These are phyloP conservation scores for Phrynocephalus guinanensis DNA, from an alignment of 2,797 vertebrate species.

Conservation along the genomic window DNA sequence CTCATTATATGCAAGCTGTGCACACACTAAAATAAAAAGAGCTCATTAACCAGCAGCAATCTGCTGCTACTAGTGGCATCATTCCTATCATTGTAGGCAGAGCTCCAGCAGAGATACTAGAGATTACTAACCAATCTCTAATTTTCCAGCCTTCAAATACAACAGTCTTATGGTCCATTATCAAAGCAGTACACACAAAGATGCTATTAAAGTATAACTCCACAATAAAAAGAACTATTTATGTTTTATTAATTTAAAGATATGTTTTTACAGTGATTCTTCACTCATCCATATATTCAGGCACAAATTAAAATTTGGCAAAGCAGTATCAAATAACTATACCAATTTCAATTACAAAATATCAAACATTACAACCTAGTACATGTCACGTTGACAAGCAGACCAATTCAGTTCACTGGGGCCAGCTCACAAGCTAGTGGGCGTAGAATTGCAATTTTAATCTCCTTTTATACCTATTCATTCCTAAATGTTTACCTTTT, in stretches of 20 bases:
- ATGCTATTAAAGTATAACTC: background rate
- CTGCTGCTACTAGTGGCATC: too few relatives aligned
- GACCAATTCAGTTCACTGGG: background rate
- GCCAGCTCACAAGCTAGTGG: background rate
- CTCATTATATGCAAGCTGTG: too few relatives aligned
- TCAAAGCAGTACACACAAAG: background rate
- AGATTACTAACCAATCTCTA: background rate
- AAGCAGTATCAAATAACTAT: background rate
- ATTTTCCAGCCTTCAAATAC: background rate
- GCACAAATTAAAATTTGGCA: background rate
- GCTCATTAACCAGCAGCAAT: too few relatives aligned
- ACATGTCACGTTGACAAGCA: background rate
- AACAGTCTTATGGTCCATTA: background rate
- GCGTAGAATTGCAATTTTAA: background rate
- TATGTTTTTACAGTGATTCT: background rate
- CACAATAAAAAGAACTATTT: constrained; percentile 17
- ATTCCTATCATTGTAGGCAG: background rate
- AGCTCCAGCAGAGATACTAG: background rate
- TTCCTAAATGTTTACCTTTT: background rate
- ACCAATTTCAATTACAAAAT: background rate
- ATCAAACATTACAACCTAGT: background rate
- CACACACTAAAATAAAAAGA: too few relatives aligned
- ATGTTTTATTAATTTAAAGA: constrained; percentile 31
- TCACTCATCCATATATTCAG: constrained; percentile 4
- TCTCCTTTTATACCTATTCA: background rate